Evolutionary conservation across 2,113 vertebrate species (phyloP), one percentile per base, ranked within the genome.

Genomic region (Toxotes jaculatrix): DNA sequence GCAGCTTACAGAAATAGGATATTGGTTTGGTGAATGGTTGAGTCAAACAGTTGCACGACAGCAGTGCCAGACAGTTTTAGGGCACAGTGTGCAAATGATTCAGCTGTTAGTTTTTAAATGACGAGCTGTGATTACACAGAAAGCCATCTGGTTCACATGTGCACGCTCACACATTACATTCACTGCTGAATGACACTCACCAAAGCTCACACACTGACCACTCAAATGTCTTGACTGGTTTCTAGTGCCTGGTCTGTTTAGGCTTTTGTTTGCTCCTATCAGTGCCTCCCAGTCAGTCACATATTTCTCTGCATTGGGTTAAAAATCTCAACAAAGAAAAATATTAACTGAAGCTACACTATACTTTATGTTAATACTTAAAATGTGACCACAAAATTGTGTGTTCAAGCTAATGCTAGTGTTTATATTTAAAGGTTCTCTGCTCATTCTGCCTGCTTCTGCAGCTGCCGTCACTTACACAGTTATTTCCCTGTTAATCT

Each of bases 121-220:
- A 57, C 31, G 45, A 13, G 23, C 49, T 79, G 42, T 69, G 65
- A 75, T 75, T 75, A 74, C 69, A 75, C 70, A 21, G 12, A 59
- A 70, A 42, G 63, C 57, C 76, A 57, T 69, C 76, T 74, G 82
- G 27, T 74, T 79, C 47, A 63, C 56, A 74, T 84, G 75, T 61
- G 74, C 40, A 49, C 0, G 31, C 14, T 13, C n/a, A 23, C 59
- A 36, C n/a, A 16, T 13, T 23, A 36, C 23, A 21, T 42, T 80
- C 14, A 47, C 40, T 31, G 51, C 13, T 0, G 8, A 59, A n/a
- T 49, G 53, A 36, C 56, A n/a, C 6, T n/a, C 49, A 23, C 62
- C 2, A 3, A 17, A 49, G 31, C 43, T 40, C 49, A 40, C 32
- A 56, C 36, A 7, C 23, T 21, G 21, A 55, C n/a, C 8, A 13